These are phyloP conservation scores for Prunella strophiata DNA, from an alignment of 2,797 vertebrate genomes.

Conservation along the genomic window DNA sequence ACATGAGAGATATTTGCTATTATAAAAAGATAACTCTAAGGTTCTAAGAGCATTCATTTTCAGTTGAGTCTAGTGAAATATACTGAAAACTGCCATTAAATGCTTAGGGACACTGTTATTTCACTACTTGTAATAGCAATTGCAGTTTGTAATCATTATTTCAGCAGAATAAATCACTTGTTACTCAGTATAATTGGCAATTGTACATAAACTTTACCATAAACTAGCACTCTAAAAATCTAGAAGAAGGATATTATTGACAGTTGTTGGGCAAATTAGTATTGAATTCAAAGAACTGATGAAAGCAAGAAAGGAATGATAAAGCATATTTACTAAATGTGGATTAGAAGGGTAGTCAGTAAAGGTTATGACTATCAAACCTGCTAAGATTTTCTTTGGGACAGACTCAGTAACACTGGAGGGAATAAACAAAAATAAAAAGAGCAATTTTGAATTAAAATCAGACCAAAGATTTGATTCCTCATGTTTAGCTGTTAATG, in stretches of 20 bases:
- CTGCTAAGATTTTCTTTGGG: background rate
- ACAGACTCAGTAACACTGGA: background rate
- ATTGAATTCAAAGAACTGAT: background rate
- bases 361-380: background rate
- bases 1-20: background rate
- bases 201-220: background rate
- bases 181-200: background rate
- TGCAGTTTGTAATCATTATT: background rate
- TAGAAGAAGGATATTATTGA: background rate
- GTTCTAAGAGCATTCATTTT: background rate
- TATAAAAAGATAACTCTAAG: background rate
- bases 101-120: background rate
- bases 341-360: background rate
- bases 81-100: background rate
- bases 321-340: background rate
- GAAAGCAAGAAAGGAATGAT: background rate
- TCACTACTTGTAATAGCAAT: background rate
- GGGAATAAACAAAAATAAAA: background rate
- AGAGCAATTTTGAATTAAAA: background rate
- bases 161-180: background rate
- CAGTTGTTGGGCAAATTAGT: background rate
- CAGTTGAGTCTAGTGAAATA: background rate
- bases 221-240: background rate
- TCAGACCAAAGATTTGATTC: background rate
- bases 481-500: background rate